Evolutionary conservation across 2,797 vertebrate genomes (phyloP), one percentile per base, ranked within the genome.

Genomic region (Otus scops): DNA sequence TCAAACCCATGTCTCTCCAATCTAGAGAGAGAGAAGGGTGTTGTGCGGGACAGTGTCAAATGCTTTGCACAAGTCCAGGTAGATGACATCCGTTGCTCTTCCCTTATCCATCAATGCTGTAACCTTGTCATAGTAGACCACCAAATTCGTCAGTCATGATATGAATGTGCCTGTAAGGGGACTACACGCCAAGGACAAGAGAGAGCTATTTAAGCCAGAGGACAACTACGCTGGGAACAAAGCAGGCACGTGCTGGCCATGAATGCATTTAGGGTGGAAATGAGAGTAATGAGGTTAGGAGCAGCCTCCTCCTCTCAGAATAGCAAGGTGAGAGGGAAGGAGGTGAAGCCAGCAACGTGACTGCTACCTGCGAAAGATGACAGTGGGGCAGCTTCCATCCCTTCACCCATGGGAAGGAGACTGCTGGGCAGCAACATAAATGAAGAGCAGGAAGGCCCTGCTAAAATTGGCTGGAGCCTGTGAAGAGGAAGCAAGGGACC

Each of bases 201-300:
- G 30, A 36, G 39, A 65, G 79, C 64, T 83, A 34, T 34, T 16
- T 74, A 67, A 90, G 48, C 26, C 92, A 34, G 73, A 70, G 64
- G 47, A 74, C 82, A 85, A 22, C 14, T 36, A 23, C 1, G 3
- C 38, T 43, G 57, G 64, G 61, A 83, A 23, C 79, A 70, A 69
- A 82, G 75, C 0, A 0, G 21, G 39, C 2, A 2, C 45, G 12
- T 0, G 0, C 38, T 39, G 64, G 65, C 28, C 36, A 11, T 0
- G 15, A 48, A 28, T 24, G 5, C 10, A 8, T 28, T 27, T 39
- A 32, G 47, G 73, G 43, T 67, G 76, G 9, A 88, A 87, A 85
- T 20, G 27, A 69, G 71, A 67, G 38, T 4, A 34, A 36, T 4
- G 59, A 91, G 32, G 50, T 26, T 38, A n/a, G 22, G 24, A 75